Evolutionary conservation across 1,140 invertebrate species (phyloP), one percentile per base, ranked within the genome.

Genomic region (Rhynchophorus ferrugineus): DNA sequence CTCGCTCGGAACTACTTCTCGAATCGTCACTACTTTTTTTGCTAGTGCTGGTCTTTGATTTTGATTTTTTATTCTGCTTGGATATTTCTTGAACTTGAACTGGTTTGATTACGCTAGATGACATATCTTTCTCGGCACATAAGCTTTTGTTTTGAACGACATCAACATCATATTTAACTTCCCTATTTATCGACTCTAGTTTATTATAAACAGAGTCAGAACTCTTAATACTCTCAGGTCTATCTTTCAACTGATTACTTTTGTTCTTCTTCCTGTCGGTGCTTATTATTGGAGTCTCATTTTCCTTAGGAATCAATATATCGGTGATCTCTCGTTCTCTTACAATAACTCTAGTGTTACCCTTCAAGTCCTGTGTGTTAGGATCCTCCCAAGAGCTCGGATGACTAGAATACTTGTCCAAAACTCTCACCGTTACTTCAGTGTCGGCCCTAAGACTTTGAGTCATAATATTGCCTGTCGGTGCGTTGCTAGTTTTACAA

Each of bases 361-460:
- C 45, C 20, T 21, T 43, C 9, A 57, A 47, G 36, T 57, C 49
- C 21, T 57, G 50, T 3, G 24, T 16, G 13, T 42, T 38, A 2
- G 35, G 43, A n/a, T 53, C 50, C 11, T 48, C 49, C 45, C 39
- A 45, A n/a, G 37, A 43, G 18, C n/a, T 44, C 5, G 38, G 20
- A 3, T 11, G 21, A 21, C 8, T 13, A 1, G 22, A 44, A 37
- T 52, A 18, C 41, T 51, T 55, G 29, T 57, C 44, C n/a, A 64
- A 35, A 8, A 64, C 56, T 34, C 58, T 57, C 9, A 64, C 62
- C 11, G 62, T 60, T 3, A 64, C 62, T 48, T 61, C 61, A 2
- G 63, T 64, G 21, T 49, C 59, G 18, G 45, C 33, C 20, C 55
- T 54, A 7, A 64, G 41, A 54, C 56, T 64, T 46, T 61, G 61